Evolutionary conservation across 2,888 invertebrate species (phyloP).

Genomic region (Clistopyga incitator): DNA sequence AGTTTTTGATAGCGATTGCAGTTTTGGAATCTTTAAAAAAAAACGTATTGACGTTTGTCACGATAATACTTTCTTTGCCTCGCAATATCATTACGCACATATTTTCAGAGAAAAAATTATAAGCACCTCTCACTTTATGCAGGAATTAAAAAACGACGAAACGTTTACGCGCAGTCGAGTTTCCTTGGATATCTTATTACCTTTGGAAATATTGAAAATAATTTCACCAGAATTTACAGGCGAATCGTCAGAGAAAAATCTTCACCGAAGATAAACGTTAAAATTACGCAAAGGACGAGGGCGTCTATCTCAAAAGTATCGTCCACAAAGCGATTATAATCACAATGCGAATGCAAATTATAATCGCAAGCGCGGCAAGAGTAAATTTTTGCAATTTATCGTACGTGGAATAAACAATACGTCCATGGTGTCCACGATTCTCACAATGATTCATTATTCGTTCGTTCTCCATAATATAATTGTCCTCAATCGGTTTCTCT

Average conservation of each 20-base stretch:
- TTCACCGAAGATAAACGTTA: not conserved
- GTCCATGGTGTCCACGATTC: constrained; percentile 50
- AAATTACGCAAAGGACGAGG: not conserved
- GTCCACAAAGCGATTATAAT: not conserved
- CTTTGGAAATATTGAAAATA: not conserved
- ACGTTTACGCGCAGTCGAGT: not conserved
- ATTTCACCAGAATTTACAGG: not conserved
- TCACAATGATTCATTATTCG: constrained; percentile 62
- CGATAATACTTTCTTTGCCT: too few relatives aligned
- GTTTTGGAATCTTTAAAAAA: too few relatives aligned
- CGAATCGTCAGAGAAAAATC: too few relatives aligned
- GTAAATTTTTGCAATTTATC: not conserved
- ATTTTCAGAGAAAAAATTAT: too few relatives aligned
- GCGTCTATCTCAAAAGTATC: not conserved
- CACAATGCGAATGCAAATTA: too few relatives aligned
- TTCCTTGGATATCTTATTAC: not conserved
- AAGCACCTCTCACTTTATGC: not conserved
- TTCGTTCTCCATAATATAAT: constrained; percentile 27
- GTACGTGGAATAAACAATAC: constrained; percentile 11
- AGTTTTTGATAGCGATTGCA: too few relatives aligned
- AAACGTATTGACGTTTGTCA: too few relatives aligned
- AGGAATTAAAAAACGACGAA: not conserved
- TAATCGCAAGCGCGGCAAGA: not conserved
- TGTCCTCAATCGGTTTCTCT: constrained; percentile 20
- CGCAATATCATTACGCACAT: too few relatives aligned